Evolutionary conservation across 1,140 invertebrate genomes (phyloP).

Genomic region (Monochamus saltuarius): DNA sequence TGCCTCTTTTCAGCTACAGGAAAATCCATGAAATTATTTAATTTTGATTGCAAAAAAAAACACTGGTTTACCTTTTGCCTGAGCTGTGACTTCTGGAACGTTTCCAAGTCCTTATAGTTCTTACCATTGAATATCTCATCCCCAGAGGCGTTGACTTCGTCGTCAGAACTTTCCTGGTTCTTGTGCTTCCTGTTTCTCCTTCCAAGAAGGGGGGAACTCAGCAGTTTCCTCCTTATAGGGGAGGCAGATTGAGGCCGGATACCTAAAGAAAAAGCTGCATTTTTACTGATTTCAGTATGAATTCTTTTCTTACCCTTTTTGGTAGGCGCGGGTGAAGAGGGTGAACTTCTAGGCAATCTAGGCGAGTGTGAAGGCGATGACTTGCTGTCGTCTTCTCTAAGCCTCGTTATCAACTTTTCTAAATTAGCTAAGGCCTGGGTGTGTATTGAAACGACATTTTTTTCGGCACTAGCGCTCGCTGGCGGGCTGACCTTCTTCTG

Average conservation of each 20-base stretch:
- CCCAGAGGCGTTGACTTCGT: constrained; percentile 70
- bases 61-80: constrained; percentile 91
- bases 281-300: neutral
- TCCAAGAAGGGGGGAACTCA: constrained; percentile 78
- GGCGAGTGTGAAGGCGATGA: constrained; percentile 58
- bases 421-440: constrained; percentile 59
- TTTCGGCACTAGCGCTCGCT: constrained; percentile 11
- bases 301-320: constrained; percentile 56
- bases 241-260: constrained; percentile 76
- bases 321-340: constrained; percentile 68
- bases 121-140: constrained; percentile 65
- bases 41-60: no score
- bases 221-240: constrained; percentile 74
- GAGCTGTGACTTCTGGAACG: constrained; percentile 91
- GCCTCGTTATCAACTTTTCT: constrained; percentile 57
- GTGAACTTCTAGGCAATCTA: constrained; percentile 68
- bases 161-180: constrained; percentile 82
- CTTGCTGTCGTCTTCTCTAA: constrained; percentile 55
- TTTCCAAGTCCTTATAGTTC: constrained; percentile 87
- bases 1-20: constrained; percentile 64
- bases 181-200: constrained; percentile 68
- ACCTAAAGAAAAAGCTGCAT: constrained; percentile 40
- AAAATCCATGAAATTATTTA: neutral
- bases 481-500: constrained; percentile 30
- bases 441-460: constrained; percentile 52